Evolutionary conservation across 2,797 vertebrate species (phyloP), one percentile per base, ranked within the genome.

Genomic region (Catamblyrhynchus diadema): DNA sequence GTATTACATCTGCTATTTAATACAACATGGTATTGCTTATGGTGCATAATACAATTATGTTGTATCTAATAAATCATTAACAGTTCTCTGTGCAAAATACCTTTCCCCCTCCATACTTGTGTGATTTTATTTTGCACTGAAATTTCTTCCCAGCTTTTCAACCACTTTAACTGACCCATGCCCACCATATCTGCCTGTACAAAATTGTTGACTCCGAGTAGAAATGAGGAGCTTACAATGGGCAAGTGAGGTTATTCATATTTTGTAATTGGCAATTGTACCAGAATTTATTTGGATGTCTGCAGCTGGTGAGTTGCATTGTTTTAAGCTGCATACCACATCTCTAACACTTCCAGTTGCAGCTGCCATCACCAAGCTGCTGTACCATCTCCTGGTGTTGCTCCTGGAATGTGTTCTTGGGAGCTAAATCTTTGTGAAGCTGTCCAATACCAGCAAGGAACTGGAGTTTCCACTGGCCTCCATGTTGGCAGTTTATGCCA

Each of bases 171-270:
- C 37, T 91, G 66, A 71, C 44, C 33, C 19, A 3, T 6, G 2
- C 47, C n/a, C 1, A 7, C 54, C 1, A 0, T 45, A 28, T 61
- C 44, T 72, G 24, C 35, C 22, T 14, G 1, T 39, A 41, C 18
- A 25, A 59, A 77, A 47, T 39, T 2, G 1, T 22, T 39, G n/a
- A 12, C 45, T 80, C 14, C 10, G 28, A 45, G 27, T 81, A 51
- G 21, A 59, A 64, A 45, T 33, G 21, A 27, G 45, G 25, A 88
- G 9, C 32, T 80, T 64, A 12, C 25, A 67, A 9, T 8, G 15
- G 37, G 24, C 67, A 64, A 37, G 14, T 64, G 48, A 54, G 8
- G 9, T 37, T 64, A 67, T 51, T 72, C 3, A 14, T 6, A n/a
- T 75, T 59, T 69, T 85, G 39, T 61, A 33, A 28, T 4, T 82